A percentile compares a stretch with the other conserved stretches of the same genome.
phyloP scores from a whole-genome alignment of 2,888 invertebrate genomes.

The Siphlonurus alternatus region DNA sequence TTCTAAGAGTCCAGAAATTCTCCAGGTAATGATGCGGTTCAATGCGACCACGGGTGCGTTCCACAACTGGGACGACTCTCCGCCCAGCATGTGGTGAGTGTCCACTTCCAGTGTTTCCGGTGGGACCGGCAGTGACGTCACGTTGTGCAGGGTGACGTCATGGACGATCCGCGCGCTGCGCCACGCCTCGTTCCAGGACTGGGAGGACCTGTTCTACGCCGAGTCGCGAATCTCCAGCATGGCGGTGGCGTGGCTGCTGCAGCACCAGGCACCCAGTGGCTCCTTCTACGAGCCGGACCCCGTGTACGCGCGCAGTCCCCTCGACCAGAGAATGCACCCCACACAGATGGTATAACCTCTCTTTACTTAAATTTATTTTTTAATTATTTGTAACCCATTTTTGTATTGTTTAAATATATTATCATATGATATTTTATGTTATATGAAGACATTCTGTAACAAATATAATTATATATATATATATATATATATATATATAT shows the following conservation, averaged over 20 bases:
- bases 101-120: too few species aligned
- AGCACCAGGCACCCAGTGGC: slow-evolving; percentile 22
- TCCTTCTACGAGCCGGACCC: slow-evolving; percentile 15
- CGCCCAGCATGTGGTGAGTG: slow-evolving; percentile 27
- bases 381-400: too few species aligned
- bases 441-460: too few species aligned
- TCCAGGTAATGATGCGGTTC: slow-evolving; percentile 1
- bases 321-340: slow-evolving; percentile 18
- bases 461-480: too few species aligned
- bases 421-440: too few species aligned
- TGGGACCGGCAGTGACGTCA: too few species aligned
- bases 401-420: too few species aligned
- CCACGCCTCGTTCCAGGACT: slow-evolving; percentile 32
- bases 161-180: slow-evolving; percentile 31
- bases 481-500: too few species aligned
- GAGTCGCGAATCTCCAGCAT: slow-evolving; percentile 27
- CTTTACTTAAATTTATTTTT: too few species aligned
- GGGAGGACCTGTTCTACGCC: slow-evolving; percentile 34
- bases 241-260: slow-evolving; percentile 22
- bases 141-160: slow-evolving; percentile 35
- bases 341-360: not conserved
- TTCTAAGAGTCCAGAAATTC: too few species aligned
- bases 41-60: slow-evolving; percentile 15
- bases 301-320: slow-evolving; percentile 14
- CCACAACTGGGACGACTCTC: slow-evolving; percentile 24